These are phyloP conservation scores for Nomada ferruginata DNA, from an alignment of 2,888 invertebrate species.

Conservation along the genomic window DNA sequence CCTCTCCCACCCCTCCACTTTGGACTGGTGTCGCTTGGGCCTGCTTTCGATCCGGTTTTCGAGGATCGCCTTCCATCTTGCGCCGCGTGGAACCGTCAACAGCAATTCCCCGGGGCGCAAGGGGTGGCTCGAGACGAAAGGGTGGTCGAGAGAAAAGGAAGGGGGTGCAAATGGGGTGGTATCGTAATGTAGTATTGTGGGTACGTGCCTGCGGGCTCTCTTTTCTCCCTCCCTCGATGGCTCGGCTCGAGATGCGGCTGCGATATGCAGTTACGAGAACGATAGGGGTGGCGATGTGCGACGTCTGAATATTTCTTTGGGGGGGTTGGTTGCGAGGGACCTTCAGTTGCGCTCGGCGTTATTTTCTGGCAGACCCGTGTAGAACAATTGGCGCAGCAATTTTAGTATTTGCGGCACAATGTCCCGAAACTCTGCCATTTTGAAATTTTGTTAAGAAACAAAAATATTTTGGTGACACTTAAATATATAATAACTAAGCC, in stretches of 20 bases:
- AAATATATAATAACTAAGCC: too few species aligned
- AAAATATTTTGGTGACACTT: too few species aligned
- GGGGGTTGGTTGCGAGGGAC: too few species aligned
- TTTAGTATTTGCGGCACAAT: too few species aligned
- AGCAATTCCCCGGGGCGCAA: slow-evolving; percentile 52
- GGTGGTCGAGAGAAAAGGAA: slow-evolving; percentile 36
- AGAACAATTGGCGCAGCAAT: too few species aligned
- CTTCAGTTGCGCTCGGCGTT: too few species aligned
- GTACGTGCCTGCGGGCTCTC: slow-evolving; percentile 72
- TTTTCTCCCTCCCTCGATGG: slow-evolving; percentile 24
- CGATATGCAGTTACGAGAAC: slow-evolving; percentile 62
- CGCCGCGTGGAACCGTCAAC: slow-evolving; percentile 62
- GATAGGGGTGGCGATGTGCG: slow-evolving; percentile 53
- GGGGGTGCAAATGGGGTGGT: slow-evolving; percentile 60
- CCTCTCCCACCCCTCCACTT: slow-evolving; percentile 22
- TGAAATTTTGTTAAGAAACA: too few species aligned
- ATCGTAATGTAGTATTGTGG: slow-evolving; percentile 78
- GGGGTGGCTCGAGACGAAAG: slow-evolving; percentile 23
- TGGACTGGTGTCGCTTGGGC: slow-evolving; percentile 41
- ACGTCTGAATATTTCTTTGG: slow-evolving; percentile 27
- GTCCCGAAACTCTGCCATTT: too few species aligned
- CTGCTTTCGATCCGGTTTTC: slow-evolving; percentile 71
- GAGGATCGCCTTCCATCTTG: slow-evolving; percentile 70
- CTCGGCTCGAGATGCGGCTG: slow-evolving; percentile 66
- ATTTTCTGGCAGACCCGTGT: too few species aligned